phyloP scores from a whole-genome alignment of 2,888 invertebrate species.

The Perdita meconis region DNA sequence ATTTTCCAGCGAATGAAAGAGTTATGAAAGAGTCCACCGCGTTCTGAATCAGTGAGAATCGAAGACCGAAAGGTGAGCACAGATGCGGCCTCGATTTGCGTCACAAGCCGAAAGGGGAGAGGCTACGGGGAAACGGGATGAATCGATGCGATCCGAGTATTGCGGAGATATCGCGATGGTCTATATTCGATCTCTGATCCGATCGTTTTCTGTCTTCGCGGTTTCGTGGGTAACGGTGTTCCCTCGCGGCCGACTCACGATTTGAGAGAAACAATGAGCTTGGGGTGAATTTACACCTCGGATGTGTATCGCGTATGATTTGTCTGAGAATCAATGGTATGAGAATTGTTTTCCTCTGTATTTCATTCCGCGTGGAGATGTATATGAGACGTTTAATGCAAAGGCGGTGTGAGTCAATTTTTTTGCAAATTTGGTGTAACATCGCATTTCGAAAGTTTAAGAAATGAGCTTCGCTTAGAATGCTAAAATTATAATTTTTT shows the following conservation, averaged over 20 bases:
- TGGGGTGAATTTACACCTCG: no score
- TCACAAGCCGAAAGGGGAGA: slow-evolving; percentile 26
- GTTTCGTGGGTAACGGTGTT: neutral
- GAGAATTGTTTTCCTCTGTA: neutral
- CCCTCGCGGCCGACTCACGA: no score
- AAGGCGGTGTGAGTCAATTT: no score
- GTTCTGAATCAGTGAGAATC: slow-evolving; percentile 47
- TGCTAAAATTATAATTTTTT: no score
- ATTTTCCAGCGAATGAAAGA: slow-evolving; percentile 36
- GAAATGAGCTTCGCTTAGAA: no score
- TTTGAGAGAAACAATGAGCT: no score
- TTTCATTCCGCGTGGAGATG: no score
- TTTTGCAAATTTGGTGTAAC: no score
- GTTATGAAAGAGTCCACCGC: slow-evolving; percentile 39
- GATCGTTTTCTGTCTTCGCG: neutral
- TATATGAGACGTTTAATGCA: no score
- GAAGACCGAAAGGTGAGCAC: slow-evolving; percentile 43
- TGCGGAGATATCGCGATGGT: neutral
- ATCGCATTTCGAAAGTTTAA: no score
- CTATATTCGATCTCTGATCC: neutral
- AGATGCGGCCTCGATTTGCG: slow-evolving; percentile 46
- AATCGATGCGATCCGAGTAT: slow-evolving; percentile 12
- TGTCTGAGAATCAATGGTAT: no score
- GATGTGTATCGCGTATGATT: no score
- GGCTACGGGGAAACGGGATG: slow-evolving; percentile 10